Evolutionary conservation across 1,140 invertebrate species (phyloP), one percentile per base, ranked within the genome.

Genomic region (Druon quercuslanigerum): DNA sequence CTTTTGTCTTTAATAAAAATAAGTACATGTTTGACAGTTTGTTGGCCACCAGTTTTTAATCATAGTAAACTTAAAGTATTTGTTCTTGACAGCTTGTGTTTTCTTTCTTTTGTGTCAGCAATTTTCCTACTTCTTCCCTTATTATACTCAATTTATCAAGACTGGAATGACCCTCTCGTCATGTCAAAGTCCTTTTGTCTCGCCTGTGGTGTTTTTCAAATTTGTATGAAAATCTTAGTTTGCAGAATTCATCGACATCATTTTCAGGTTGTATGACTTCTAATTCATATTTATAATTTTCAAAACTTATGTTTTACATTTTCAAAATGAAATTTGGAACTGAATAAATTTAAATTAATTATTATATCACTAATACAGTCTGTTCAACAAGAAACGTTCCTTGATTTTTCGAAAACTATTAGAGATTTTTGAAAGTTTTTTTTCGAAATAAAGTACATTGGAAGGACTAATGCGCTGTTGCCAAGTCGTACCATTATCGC

Each of bases 31-130:
- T 51, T 84, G 1, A 76, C 77, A 12, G 79, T 73, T 16, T 78
- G 77, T 0, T 86, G 85, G 85, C 85, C 85, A 25, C 40, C 75
- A 16, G 9, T 52, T 25, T 40, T 12, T 33, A 77, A 73, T 4
- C 20, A 70, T 14, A 77, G 17, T 1, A 76, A 52, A 13, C 60
- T 73, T 0, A 14, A 73, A 51, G 46, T 76, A 0, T 8, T 79
- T 17, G 14, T 80, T 13, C 50, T 73, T 5, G 66, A 84, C 52
- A 14, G 81, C 2, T n/a, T 71, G 13, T 85, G 83, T 82, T 70
- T 25, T 11, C 71, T 80, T 46, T 60, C 76, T 9, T 70, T 83
- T 50, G 11, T 75, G 0, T 73, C 74, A 17, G 40, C 71, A 1
- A 19, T 78, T 9, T 60, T 46, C 3, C 51, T 79, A 13, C n/a